Evolutionary conservation across 2,888 invertebrate species (phyloP), one percentile per base, ranked within the genome.

Genomic region (Acleris emargana): DNA sequence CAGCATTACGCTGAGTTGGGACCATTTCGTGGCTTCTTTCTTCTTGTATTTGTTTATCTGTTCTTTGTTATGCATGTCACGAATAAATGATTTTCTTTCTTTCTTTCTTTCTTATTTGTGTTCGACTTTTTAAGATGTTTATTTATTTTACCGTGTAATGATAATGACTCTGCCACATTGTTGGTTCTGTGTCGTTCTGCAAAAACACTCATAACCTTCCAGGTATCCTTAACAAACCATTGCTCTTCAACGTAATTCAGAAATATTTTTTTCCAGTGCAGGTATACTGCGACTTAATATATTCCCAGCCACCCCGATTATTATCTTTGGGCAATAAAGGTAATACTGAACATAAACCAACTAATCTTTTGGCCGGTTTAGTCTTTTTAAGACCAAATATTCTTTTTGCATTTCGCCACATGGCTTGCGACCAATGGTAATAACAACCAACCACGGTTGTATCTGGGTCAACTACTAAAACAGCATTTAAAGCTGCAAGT

Each of bases 321-420:
- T 58, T 18, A 43, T 58, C 28, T 16, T 58, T 58, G 58, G 47
- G 47, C 16, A 58, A 43, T 6, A 58, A 43, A 7, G 47, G 47
- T 45, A 57, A 57, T 45, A 4, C 57, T 1, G 57, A n/a, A 32
- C 58, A 58, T 6, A 47, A 58, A 58, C 58, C 47, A 13, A 58
- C 58, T 6, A 58, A 58, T 7, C 58, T 58, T 7, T 58, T 49
- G 11, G 57, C 58, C 1, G 58, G 3, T 7, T 47, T 58, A 0
- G 43, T 42, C 32, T 43, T 54, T 42, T 43, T 20, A 18, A 7
- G 42, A 13, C 42, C 32, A 18, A 18, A 17, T 38, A 32, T 54
- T 54, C 32, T 20, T 42, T 20, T 42, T 20, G n/a, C 55, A 2
- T 55, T 45, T 45, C 55, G 55, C 43, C 43, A 43, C 55, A 55